These are phyloP conservation scores for Platyscelio sp. DNA, from an alignment of 2,888 invertebrate species.

Conservation along the genomic window DNA sequence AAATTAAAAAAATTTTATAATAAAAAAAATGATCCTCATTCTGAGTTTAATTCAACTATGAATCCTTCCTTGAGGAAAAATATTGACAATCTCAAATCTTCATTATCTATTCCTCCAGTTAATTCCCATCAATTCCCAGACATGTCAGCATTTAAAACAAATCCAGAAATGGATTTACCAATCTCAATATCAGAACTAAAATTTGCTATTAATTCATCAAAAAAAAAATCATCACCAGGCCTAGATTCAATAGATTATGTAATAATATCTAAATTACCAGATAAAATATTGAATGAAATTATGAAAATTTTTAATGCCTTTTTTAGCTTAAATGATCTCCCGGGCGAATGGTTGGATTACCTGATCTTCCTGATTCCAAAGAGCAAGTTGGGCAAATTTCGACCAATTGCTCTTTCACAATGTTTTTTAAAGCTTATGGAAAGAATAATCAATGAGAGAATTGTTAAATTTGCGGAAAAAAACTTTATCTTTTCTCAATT, in stretches of 20 bases:
- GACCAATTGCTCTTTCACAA: background rate
- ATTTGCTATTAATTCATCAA: background rate
- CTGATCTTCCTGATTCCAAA: background rate
- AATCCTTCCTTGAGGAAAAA: background rate
- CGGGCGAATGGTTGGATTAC: background rate
- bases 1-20: constrained; percentile 38
- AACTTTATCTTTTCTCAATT: background rate
- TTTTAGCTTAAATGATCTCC: too few species aligned
- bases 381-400: background rate
- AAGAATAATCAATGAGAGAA: background rate
- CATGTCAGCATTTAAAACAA: too few species aligned
- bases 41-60: constrained; percentile 7
- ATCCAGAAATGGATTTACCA: too few species aligned
- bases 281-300: too few species aligned
- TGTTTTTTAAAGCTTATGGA: background rate
- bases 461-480: background rate
- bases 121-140: too few species aligned
- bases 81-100: background rate
- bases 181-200: too few species aligned
- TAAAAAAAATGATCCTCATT: constrained; percentile 15
- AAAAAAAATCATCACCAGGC: background rate
- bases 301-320: too few species aligned
- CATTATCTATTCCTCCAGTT: background rate
- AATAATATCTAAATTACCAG: too few species aligned
- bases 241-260: too few species aligned